Conservation (phyloP, 92 coral and sea anemone genomes). For the Zoanthus sansibaricus region DNA sequence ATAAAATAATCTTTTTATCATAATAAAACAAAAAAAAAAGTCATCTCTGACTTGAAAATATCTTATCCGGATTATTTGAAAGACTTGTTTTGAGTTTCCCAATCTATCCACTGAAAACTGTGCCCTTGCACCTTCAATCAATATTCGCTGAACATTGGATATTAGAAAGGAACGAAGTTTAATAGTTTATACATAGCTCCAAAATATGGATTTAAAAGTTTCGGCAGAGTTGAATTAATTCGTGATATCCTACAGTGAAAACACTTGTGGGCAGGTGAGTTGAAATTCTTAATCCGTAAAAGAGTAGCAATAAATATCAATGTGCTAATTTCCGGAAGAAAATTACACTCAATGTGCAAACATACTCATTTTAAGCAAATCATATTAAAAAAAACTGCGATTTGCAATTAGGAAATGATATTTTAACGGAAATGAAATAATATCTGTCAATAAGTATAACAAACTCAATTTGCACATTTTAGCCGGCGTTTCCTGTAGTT, state of each 20-base stretch:
- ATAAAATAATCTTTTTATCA: background rate
- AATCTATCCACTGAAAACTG: background rate
- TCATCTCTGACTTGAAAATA: background rate
- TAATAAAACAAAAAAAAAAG: background rate
- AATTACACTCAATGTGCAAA: conserved; percentile 69
- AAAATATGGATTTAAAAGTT: conserved; percentile 54
- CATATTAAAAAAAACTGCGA: conserved; percentile 59
- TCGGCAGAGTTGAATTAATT: conserved; percentile 81
- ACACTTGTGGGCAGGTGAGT: conserved; percentile 75
- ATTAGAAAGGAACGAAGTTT: background rate
- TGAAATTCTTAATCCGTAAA: conserved; percentile 70
- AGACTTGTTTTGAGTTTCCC: background rate
- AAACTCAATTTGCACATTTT: conserved; percentile 48
- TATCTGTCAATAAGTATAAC: conserved; percentile 51
- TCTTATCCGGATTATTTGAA: conserved; percentile 18
- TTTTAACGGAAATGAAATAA: conserved; percentile 70
- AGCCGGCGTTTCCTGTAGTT: conserved; percentile 41
- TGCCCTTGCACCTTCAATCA: conserved; percentile 3
- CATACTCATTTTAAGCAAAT: conserved; percentile 61
- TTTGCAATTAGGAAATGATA: conserved; percentile 76
- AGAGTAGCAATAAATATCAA: conserved; percentile 86
- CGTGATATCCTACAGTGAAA: conserved; percentile 53
- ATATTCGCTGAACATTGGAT: background rate
- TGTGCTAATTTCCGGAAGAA: conserved; percentile 87
- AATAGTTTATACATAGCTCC: conserved; percentile 43